Conservation (phyloP, 2,113 vertebrate genomes). For the Catharus minimus region DNA sequence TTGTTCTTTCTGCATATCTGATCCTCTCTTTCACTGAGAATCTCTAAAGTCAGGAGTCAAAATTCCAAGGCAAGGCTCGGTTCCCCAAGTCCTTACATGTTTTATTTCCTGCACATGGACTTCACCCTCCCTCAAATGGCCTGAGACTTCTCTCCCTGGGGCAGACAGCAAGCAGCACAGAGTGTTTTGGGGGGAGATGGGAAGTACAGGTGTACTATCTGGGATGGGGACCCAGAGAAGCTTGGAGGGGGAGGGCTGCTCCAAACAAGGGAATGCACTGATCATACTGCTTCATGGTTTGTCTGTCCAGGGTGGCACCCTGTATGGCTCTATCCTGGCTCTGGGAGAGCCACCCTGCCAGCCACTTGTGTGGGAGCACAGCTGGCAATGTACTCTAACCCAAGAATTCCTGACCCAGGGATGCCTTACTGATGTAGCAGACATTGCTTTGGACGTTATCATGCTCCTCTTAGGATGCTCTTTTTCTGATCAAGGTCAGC, state of each 20-base stretch:
- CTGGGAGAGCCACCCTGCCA: neutral
- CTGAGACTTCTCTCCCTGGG: neutral
- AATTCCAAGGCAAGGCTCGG: neutral
- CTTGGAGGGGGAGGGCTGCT: neutral
- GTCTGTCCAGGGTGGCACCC: neutral
- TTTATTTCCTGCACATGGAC: neutral
- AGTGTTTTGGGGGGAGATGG: neutral
- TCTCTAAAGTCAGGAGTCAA: neutral
- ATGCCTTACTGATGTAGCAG: neutral
- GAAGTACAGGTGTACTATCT: neutral
- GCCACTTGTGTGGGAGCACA: neutral
- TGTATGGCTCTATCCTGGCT: neutral
- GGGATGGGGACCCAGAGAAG: neutral
- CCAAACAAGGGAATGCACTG: neutral
- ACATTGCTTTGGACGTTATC: neutral
- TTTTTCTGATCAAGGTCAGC: neutral
- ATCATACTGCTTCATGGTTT: neutral
- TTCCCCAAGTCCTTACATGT: neutral
- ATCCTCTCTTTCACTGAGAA: neutral
- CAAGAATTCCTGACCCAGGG: neutral
- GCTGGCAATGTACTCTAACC: neutral
- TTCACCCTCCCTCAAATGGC: rapidly evolving
- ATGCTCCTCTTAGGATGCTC: neutral
- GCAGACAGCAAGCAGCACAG: neutral
- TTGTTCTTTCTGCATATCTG: neutral